phyloP scores from a whole-genome alignment of 2,797 vertebrate genomes.

The Chelidonichthys spinosus region DNA sequence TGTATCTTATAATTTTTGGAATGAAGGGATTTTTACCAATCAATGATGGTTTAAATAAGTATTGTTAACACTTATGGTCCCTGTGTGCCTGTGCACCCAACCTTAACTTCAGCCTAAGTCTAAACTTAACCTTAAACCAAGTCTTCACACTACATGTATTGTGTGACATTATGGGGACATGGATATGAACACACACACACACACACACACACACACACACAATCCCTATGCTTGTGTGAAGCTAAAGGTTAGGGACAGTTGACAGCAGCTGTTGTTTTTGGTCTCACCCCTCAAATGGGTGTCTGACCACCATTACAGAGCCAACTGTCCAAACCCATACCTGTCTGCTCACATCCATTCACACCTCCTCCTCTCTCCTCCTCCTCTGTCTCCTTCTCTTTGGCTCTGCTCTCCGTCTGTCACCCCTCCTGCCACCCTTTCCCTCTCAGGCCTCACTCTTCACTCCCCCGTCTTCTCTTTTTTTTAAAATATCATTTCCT shows the following conservation, averaged over 20 bases:
- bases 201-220: slow-evolving; percentile 3
- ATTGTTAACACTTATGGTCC: too few species aligned
- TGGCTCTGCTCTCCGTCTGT: not conserved
- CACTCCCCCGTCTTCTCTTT: not conserved
- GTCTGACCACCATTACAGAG: slow-evolving; percentile 21
- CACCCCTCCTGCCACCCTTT: not conserved
- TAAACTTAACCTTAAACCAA: too few species aligned
- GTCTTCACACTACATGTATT: not conserved
- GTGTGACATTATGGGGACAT: too few species aligned
- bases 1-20: too few species aligned
- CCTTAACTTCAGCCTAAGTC: too few species aligned
- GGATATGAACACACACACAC: not conserved
- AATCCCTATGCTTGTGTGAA: slow-evolving; percentile 1
- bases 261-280: slow-evolving; percentile 36
- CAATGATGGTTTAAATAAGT: too few species aligned
- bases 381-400: not conserved
- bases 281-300: slow-evolving; percentile 30
- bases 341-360: slow-evolving; percentile 36
- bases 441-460: not conserved
- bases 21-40: too few species aligned
- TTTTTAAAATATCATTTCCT: not conserved
- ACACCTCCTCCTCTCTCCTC: slow-evolving; percentile 21
- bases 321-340: slow-evolving; percentile 17
- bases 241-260: slow-evolving; percentile 37
- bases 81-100: too few species aligned